phyloP scores from a whole-genome alignment of 2,113 vertebrate species.

The rat (Rattus norvegicus) region DNA sequence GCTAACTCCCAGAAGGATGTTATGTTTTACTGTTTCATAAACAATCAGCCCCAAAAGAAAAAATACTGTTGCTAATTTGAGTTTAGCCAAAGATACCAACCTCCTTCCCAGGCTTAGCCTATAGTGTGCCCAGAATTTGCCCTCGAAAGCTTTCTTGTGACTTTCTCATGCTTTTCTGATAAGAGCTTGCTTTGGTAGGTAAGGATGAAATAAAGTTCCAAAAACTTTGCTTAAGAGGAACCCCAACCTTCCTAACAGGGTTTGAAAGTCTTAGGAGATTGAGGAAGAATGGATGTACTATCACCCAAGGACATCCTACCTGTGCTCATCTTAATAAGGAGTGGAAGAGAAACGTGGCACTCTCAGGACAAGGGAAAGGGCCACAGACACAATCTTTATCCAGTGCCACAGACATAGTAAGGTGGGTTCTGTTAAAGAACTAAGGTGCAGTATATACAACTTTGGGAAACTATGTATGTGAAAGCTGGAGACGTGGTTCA shows the following conservation, averaged over 20 bases:
- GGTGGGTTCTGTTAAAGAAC: background rate
- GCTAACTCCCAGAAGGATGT: constrained; percentile 22
- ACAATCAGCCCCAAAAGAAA: constrained; percentile 57
- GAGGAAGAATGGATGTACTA: background rate
- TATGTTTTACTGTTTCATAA: constrained; percentile 37
- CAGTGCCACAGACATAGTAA: background rate
- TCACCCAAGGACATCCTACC: constrained; percentile 28
- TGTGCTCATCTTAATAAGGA: background rate
- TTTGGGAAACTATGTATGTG: too few relatives aligned
- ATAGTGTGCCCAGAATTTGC: constrained; percentile 54
- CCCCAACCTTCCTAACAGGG: constrained; percentile 65
- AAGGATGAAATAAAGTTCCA: constrained; percentile 66
- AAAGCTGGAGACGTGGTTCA: background rate
- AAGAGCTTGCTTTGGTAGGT: constrained; percentile 68
- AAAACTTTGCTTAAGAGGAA: constrained; percentile 72
- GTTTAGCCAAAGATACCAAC: background rate
- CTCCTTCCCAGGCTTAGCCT: constrained; percentile 2
- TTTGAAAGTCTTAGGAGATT: constrained; percentile 23
- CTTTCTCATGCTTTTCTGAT: constrained; percentile 74
- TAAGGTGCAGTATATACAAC: background rate
- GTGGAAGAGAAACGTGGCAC: background rate
- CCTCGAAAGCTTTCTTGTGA: constrained; percentile 70
- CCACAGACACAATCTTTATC: background rate
- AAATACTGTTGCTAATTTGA: constrained; percentile 60
- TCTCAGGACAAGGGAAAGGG: background rate